Conservation (phyloP, 2,888 invertebrate species). For the Neelides folsomi region DNA sequence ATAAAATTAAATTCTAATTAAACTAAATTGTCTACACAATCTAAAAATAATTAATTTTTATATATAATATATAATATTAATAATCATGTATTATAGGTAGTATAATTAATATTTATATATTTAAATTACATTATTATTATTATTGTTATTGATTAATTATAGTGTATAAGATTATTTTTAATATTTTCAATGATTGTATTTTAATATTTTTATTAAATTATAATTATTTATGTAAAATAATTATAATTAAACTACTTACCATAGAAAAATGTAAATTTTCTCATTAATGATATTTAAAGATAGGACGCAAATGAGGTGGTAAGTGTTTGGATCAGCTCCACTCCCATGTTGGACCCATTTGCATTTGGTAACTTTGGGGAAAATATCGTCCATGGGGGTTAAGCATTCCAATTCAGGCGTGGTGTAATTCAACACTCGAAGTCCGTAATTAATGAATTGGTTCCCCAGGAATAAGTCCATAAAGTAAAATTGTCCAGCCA, state of each 20-base stretch:
- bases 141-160: no score
- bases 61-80: no score
- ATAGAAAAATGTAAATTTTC: slow-evolving; percentile 40
- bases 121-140: no score
- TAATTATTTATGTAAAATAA: no score
- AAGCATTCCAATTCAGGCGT: slow-evolving; percentile 12
- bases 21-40: no score
- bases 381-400: background rate
- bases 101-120: no score
- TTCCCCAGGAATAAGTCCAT: slow-evolving; percentile 8
- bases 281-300: slow-evolving; percentile 66
- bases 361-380: slow-evolving; percentile 9
- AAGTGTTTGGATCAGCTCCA: slow-evolving; percentile 45
- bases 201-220: no score
- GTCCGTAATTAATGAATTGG: slow-evolving; percentile 6
- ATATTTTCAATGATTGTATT: no score
- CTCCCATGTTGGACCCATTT: slow-evolving; percentile 43
- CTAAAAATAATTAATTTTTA: no score
- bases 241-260: slow-evolving; percentile 1
- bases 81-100: no score
- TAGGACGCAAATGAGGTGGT: slow-evolving; percentile 55
- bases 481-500: slow-evolving; percentile 38
- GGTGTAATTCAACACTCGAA: background rate
- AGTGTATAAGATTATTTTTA: no score
- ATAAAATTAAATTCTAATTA: background rate